Evolutionary conservation across 2,888 invertebrate species (phyloP).

Genomic region (Spodoptera picta): DNA sequence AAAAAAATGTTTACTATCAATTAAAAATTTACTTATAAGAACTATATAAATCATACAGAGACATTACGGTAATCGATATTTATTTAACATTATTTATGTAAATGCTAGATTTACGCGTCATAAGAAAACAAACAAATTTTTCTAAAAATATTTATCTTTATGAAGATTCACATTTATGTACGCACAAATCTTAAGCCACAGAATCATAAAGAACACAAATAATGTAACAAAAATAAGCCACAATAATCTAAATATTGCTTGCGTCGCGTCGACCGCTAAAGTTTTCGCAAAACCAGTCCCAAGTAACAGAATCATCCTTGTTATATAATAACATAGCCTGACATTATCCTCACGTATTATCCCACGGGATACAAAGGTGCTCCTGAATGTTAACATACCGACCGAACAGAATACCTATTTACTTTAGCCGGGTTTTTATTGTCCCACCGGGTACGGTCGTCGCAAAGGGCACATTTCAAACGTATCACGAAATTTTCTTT

Average conservation of each 20-base stretch:
- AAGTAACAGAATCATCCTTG: constrained; percentile 49
- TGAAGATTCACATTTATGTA: no score
- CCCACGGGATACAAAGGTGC: constrained; percentile 58
- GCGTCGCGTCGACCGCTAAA: constrained; percentile 34
- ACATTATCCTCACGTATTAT: constrained; percentile 60
- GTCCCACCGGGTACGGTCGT: constrained; percentile 39
- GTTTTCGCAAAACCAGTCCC: constrained; percentile 29
- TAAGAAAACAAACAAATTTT: no score
- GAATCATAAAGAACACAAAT: constrained; percentile 2
- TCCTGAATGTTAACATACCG: constrained; percentile 60
- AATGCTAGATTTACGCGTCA: no score
- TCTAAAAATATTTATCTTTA: no score
- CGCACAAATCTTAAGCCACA: not conserved
- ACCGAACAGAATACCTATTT: constrained; percentile 60
- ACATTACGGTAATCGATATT: no score
- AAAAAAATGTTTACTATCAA: no score
- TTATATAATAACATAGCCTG: constrained; percentile 55
- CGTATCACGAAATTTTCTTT: constrained; percentile 50
- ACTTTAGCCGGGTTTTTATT: constrained; percentile 58
- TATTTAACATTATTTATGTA: no score
- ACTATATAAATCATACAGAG: no score
- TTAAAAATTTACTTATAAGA: no score
- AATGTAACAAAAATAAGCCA: constrained; percentile 9
- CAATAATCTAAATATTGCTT: constrained; percentile 2
- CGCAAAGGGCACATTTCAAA: constrained; percentile 52